Base-by-base conservation (phyloP, 2,113 vertebrate species). In the Myxocyprinus asiaticus region DNA sequence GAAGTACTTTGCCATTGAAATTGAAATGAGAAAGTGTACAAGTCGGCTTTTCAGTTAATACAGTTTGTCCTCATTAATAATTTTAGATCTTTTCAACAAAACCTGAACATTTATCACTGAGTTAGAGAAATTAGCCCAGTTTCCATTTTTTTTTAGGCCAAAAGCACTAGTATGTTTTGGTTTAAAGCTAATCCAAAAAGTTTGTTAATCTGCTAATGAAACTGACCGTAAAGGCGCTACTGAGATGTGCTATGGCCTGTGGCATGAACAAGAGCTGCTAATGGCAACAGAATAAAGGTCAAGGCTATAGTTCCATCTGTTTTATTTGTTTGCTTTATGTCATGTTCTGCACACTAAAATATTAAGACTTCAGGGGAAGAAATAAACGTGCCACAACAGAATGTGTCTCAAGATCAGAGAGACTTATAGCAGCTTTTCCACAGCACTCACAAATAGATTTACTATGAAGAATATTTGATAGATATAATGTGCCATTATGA, bases 321-420 rank as follows among this genome's bases (percentile, higher is more conserved):
- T 3, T 77, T 45, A 56, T 65, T 44, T 65, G 67, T 53, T 51
- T 33, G 79, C 55, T 78, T 78, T 22, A 75, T 14, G 9, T 9
- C 42, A 67, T 15, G 48, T 14, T 12, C 42, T 9, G 64, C 51
- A 6, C 12, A n/a, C 17, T 63, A 64, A 64, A 81, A 48, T 48
- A 11, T 45, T 33, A 48, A 1, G 7, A 12, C 42, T 67, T 22
- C 44, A 42, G 50, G 11, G 44, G 66, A 66, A 56, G 15, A 58
- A 15, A n/a, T 33, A 33, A 33, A 4, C 50, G 3, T 9, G 50
- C 51, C 48, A 15, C 6, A 47, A 8, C 66, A n/a, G 4, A 3
- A 77, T 48, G 14, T 45, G 55, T 42, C 67, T 11, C 8, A 33
- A 7, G 51, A 22, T 33, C 22, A 6, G 14, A 59, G 43, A 62